Base-by-base conservation (phyloP, 2,113 vertebrate species). In the Ammodytes dubius region DNA sequence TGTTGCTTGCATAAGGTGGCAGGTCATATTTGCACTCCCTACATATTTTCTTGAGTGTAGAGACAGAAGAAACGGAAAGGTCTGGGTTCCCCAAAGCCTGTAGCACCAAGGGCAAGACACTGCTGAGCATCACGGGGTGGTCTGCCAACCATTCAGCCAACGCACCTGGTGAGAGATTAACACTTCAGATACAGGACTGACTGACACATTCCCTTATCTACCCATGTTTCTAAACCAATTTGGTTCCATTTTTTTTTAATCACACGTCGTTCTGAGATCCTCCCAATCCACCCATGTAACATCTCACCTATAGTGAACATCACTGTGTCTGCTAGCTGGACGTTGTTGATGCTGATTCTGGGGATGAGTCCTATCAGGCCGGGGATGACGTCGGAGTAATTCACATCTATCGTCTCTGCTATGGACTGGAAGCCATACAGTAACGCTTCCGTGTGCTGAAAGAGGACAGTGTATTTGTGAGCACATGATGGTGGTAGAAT, bases 351-450 rank as follows among this genome's bases (percentile, higher is more conserved):
- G 94, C 90, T 99, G 94, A 99, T 99, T 70, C 98, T 94, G 35
- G 98, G 98, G 86, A 99, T 99, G 88, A 99, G 97, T 60, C 98
- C 98, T 2, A 99, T 99, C 78, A 99, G 95, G 11, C 98, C 98
- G 0, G 98, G 98, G 86, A 99, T 99, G 84, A 99, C 98, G 1
- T 99, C 98, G 0, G 98, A 99, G 92, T 99, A 99, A 89, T 99
- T 99, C 45, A 99, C 98, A 0, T 99, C 98, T 3, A 99, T 99
- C 52, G 98, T 99, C 94, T 99, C 98, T 0, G 98, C 97, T 64
- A 99, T 99, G 91, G 98, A 99, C 89, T 99, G 98, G 95, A 99
- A 99, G 87, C 98, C 98, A 0, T 99, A 99, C 61, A 99, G 96
- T 89, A 99, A 95, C 42, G 98, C 98, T 85, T 99, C 98, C 0